Evolutionary conservation across 1,140 invertebrate species (phyloP).

Genomic region (Sinella curviseta): DNA sequence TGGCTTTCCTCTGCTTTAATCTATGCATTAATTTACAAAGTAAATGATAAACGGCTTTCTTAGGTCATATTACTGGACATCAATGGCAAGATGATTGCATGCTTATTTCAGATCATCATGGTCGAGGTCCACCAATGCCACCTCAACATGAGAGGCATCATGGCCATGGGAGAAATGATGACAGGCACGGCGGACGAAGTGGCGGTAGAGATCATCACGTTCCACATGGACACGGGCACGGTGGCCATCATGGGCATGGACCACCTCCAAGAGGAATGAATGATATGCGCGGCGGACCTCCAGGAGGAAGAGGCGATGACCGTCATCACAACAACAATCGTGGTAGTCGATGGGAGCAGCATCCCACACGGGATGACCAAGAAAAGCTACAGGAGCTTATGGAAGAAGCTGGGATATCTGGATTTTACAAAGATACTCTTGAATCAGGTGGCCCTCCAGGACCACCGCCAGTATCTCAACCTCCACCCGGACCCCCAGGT

Average conservation of each 20-base stretch:
- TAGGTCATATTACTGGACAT: not conserved
- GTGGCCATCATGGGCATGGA: not conserved
- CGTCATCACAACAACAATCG: not conserved
- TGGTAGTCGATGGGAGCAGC: constrained; percentile 45
- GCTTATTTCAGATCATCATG: not conserved
- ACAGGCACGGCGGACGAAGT: not conserved
- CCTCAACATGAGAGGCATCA: not conserved
- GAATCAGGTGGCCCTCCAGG: not conserved
- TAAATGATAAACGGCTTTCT: not conserved
- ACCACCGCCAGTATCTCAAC: not conserved
- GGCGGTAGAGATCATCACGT: not conserved
- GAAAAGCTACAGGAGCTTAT: constrained; percentile 48
- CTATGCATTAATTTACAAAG: too few species aligned
- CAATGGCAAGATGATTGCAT: too few species aligned
- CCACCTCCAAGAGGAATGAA: not conserved
- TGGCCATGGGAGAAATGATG: not conserved
- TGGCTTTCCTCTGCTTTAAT: not conserved
- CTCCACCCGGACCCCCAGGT: not conserved
- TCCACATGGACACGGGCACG: not conserved
- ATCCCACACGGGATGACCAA: constrained; percentile 43
- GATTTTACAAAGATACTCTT: constrained; percentile 20
- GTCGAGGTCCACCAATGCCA: not conserved
- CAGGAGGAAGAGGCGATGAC: constrained; percentile 8
- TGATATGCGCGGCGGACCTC: not conserved
- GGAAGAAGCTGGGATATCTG: constrained; percentile 44